Conservation (phyloP, 2,113 vertebrate genomes). For the Cygnus atratus region DNA sequence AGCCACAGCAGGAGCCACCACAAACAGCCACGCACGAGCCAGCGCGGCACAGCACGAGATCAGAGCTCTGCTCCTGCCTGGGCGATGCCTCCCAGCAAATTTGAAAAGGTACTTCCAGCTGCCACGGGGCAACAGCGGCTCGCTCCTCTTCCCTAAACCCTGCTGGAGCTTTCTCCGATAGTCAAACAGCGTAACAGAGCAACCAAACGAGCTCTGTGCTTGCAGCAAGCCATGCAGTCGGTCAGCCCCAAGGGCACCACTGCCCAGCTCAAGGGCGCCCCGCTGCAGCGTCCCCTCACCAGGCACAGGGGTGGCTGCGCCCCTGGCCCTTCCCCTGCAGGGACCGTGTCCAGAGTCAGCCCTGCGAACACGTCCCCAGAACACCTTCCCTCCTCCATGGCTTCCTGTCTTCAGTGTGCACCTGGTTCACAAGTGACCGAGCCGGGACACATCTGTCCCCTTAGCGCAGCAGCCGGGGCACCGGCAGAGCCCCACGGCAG, state of each 20-base stretch:
- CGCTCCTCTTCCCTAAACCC: not conserved
- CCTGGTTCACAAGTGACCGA: not conserved
- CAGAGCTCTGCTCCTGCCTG: not conserved
- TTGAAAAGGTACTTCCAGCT: not conserved
- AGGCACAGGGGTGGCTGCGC: fast-evolving
- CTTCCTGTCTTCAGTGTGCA: not conserved
- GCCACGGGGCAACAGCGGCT: not conserved
- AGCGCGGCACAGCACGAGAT: fast-evolving
- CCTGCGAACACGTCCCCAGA: not conserved
- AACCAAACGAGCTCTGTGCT: not conserved
- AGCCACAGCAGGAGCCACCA: not conserved
- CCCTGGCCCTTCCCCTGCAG: not conserved
- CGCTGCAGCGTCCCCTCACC: fast-evolving
- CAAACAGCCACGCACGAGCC: not conserved
- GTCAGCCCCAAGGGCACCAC: not conserved
- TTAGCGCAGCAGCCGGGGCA: fast-evolving
- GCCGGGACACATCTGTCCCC: not conserved
- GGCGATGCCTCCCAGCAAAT: not conserved
- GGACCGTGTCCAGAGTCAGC: fast-evolving
- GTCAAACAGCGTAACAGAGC: not conserved
- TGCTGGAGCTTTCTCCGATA: not conserved
- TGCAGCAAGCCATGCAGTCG: fast-evolving
- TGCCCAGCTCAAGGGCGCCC: fast-evolving
- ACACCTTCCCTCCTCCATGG: not conserved
- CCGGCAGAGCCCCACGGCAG: not conserved